Percentiles rank a stretch among this genome's conserved stretches.
Conservation (phyloP, 2,113 vertebrate species). For the Nibea coibor region DNA sequence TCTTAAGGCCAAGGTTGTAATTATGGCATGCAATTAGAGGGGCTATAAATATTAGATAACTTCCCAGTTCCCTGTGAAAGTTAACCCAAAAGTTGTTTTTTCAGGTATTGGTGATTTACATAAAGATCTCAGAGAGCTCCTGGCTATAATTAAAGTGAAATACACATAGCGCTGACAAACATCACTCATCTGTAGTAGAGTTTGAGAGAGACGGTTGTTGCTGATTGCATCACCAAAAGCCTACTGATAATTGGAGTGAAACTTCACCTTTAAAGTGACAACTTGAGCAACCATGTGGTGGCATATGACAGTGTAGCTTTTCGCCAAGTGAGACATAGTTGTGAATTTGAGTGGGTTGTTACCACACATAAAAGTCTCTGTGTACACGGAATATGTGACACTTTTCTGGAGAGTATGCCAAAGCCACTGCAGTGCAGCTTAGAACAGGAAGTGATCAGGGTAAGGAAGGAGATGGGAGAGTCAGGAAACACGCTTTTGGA, state of each 20-base stretch:
- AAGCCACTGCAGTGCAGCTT: conserved; percentile 48
- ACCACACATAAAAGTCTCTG: conserved; percentile 64
- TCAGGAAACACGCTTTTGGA: conserved; percentile 60
- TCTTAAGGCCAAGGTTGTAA: conserved; percentile 78
- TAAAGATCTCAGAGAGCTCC: conserved; percentile 46
- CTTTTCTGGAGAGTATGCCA: conserved; percentile 58
- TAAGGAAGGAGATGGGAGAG: conserved; percentile 64
- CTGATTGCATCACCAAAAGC: conserved; percentile 47
- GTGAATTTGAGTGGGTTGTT: conserved; percentile 64
- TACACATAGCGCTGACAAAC: conserved; percentile 22
- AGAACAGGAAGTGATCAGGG: conserved; percentile 67
- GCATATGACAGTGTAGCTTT: conserved; percentile 50
- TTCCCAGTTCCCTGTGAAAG: conserved; percentile 63
- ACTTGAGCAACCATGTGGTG: conserved; percentile 27
- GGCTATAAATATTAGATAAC: conserved; percentile 75
- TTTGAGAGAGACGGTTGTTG: conserved; percentile 13
- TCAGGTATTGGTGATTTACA: conserved; percentile 63
- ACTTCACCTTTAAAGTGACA: conserved; percentile 49
- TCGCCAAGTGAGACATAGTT: conserved; percentile 42
- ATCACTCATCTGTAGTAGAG: conserved; percentile 39
- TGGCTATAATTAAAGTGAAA: conserved; percentile 59
- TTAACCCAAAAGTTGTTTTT: conserved; percentile 58
- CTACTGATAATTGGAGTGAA: conserved; percentile 53
- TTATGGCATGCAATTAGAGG: conserved; percentile 78
- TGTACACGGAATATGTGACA: conserved; percentile 57